phyloP scores from a whole-genome alignment of 2,888 invertebrate genomes.

The Acanthacorydalis orientalis region DNA sequence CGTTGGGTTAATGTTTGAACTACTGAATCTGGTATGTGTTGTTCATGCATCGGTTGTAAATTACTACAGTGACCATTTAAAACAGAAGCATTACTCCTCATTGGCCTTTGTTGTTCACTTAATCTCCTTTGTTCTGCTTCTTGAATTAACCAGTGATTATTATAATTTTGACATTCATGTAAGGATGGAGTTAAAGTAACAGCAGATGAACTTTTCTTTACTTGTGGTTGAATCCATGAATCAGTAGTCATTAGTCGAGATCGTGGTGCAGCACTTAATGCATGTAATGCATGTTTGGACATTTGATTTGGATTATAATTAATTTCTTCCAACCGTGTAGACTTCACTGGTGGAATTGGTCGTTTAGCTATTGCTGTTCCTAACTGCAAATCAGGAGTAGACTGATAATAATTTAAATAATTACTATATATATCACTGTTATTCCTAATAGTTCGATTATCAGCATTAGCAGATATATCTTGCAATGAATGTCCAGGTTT shows the following conservation, averaged over 20 bases:
- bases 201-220: conserved; percentile 29
- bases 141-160: conserved; percentile 84
- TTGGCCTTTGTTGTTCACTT: conserved; percentile 31
- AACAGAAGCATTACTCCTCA: conserved; percentile 19
- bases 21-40: conserved; percentile 52
- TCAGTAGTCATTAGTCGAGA: conserved; percentile 52
- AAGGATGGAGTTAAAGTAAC: conserved; percentile 26
- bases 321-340: conserved; percentile 20
- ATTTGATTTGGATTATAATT: conserved; percentile 33
- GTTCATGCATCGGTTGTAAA: conserved; percentile 29
- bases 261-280: conserved; percentile 60
- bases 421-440: conserved; percentile 37
- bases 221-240: conserved; percentile 55
- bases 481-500: conserved; percentile 20
- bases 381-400: neutral
- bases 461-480: conserved; percentile 24
- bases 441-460: conserved; percentile 24
- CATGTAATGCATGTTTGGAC: conserved; percentile 50
- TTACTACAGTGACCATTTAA: conserved; percentile 21
- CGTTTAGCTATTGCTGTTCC: conserved; percentile 21
- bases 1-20: conserved; percentile 53
- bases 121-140: conserved; percentile 79
- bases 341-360: conserved; percentile 22
- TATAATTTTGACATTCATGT: conserved; percentile 42
- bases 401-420: conserved; percentile 6